Conservation (phyloP, 2,888 invertebrate genomes). For the Lycia hirtaria region DNA sequence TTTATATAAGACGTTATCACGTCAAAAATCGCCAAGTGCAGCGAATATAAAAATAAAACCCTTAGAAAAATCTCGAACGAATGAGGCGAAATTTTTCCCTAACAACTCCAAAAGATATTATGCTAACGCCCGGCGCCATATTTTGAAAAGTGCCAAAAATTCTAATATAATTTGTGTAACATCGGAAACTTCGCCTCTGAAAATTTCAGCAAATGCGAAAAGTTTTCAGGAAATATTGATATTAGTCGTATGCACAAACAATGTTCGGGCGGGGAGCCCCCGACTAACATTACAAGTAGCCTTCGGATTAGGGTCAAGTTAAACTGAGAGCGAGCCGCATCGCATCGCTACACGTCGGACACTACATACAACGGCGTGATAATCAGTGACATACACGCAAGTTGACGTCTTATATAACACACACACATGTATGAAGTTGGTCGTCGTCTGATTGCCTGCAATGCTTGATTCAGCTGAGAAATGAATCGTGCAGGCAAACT, state of each 20-base stretch:
- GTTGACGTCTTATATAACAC: too few species aligned
- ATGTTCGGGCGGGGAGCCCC: conserved; percentile 20
- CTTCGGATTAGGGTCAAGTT: neutral
- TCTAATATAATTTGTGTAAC: conserved; percentile 39
- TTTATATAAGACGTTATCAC: neutral
- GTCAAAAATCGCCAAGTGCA: neutral
- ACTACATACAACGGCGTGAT: too few species aligned
- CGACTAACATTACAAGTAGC: conserved; percentile 20
- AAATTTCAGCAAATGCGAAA: conserved; percentile 34
- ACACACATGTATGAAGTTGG: too few species aligned
- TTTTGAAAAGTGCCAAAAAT: conserved; percentile 42
- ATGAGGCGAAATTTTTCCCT: neutral
- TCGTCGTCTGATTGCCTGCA: too few species aligned
- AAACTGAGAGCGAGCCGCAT: neutral
- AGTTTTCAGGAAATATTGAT: conserved; percentile 37
- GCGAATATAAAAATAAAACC: neutral
- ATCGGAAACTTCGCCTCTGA: conserved; percentile 30
- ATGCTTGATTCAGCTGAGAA: too few species aligned
- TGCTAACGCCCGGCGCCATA: conserved; percentile 29
- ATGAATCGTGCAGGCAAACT: too few species aligned
- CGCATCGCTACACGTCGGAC: too few species aligned
- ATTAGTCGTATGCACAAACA: conserved; percentile 41
- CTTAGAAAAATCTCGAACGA: conserved; percentile 1
- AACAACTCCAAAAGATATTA: conserved; percentile 29
- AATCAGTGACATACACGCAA: too few species aligned